Evolutionary conservation across 2,113 vertebrate genomes (phyloP), one percentile per base, ranked within the genome.

Genomic region (Thamnaconus septentrionalis): DNA sequence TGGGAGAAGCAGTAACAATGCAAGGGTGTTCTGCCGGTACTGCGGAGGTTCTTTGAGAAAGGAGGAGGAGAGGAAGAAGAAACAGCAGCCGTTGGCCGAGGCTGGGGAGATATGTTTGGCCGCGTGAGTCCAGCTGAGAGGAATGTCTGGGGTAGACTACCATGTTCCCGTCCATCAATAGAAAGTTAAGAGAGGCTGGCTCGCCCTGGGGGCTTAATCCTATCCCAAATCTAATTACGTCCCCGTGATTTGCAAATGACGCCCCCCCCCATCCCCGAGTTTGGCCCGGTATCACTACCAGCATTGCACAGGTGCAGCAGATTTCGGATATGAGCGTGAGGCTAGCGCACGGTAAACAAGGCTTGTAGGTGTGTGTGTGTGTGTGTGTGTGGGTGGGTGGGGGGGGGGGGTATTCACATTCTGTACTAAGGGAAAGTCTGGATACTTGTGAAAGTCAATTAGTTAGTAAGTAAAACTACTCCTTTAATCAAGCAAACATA

Each of bases 151-250:
- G 76, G 61, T 75, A 40, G 75, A 64, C 76, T 66, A 50, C 40
- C 66, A 59, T 55, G 76, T 77, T 76, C 75, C 71, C 62, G 59
- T 80, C 83, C 78, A 70, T 80, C 84, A 76, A 73, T 75, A 84
- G 81, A 72, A 80, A 73, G 78, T 76, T 68, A 78, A 75, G 79
- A 81, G 68, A 6, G 54, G 46, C 61, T 48, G 53, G 41, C n/a
- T n/a, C 43, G 76, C 62, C 47, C 46, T 31, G 18, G 18, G 18
- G 5, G 75, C 59, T 80, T 83, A 77, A 87, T 86, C 80, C 81
- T 80, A 81, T 79, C 84, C 70, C 78, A 62, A 66, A 79, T 83
- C 88, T 86, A 88, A 86, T 86, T 88, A 88, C 76, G 82, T 87
- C 83, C 64, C 71, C 59, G 43, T 65, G 73, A 86, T 79, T 84